Percentiles rank a stretch among this genome's conserved stretches.
phyloP scores from a whole-genome alignment of 2,797 vertebrate species.

The Chaetodon trifasciatus region DNA sequence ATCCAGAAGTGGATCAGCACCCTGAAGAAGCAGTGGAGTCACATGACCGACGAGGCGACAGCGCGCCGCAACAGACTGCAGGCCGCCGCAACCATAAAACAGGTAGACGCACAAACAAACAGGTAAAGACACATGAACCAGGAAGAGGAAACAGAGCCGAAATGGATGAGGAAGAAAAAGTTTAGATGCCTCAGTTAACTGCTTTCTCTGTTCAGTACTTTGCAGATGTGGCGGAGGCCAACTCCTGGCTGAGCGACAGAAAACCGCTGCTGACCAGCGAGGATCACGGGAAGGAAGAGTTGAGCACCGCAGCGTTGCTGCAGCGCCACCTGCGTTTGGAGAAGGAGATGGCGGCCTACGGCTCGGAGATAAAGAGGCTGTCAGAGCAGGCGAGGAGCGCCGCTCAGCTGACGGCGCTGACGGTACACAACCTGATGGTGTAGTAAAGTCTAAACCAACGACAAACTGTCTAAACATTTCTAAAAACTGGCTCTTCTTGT shows the following conservation, averaged over 20 bases:
- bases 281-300: constrained; percentile 88
- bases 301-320: constrained; percentile 80
- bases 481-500: background rate
- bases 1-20: constrained; percentile 84
- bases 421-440: constrained; percentile 62
- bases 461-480: background rate
- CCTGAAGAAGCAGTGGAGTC: constrained; percentile 87
- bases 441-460: no score
- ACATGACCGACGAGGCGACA: constrained; percentile 80
- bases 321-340: constrained; percentile 88
- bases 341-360: constrained; percentile 84
- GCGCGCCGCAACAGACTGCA: constrained; percentile 80
- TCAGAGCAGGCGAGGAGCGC: constrained; percentile 85
- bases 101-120: constrained; percentile 77
- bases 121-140: background rate
- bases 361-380: constrained; percentile 84
- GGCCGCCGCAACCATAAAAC: constrained; percentile 85
- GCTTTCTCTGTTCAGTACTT: constrained; percentile 85
- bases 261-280: constrained; percentile 84
- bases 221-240: constrained; percentile 85
- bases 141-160: no score
- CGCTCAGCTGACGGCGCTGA: constrained; percentile 77
- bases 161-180: no score
- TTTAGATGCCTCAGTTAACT: background rate
- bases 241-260: constrained; percentile 88